Evolutionary conservation across 2,888 invertebrate genomes (phyloP).

Genomic region (Mamestra brassicae): DNA sequence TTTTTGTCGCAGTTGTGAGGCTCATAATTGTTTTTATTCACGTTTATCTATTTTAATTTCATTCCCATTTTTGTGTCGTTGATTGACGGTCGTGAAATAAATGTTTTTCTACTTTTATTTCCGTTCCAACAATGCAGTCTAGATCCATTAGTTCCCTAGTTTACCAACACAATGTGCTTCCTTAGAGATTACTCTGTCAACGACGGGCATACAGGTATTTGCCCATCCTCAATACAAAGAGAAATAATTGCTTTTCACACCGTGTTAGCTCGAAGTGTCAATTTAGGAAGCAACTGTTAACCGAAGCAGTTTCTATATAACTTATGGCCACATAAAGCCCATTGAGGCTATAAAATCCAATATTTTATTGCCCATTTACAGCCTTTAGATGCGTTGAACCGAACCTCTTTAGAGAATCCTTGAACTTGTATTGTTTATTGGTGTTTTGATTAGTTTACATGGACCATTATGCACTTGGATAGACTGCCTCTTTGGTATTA

Average conservation of each 20-base stretch:
- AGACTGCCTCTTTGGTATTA: background rate
- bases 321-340: conserved; percentile 44
- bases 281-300: conserved; percentile 41
- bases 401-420: conserved; percentile 31
- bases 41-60: too few species aligned
- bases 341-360: conserved; percentile 53
- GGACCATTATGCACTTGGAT: background rate
- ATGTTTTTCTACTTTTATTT: too few species aligned
- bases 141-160: background rate
- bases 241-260: conserved; percentile 20
- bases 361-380: conserved; percentile 51
- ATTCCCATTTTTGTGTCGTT: too few species aligned
- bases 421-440: conserved; percentile 23
- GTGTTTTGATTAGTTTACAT: conserved; percentile 22
- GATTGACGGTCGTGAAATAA: too few species aligned
- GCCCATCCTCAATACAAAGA: background rate
- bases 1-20: too few species aligned
- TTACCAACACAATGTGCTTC: conserved; percentile 1
- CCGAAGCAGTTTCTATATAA: conserved; percentile 35
- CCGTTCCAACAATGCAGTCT: background rate
- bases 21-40: too few species aligned
- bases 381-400: conserved; percentile 16
- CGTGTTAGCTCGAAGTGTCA: conserved; percentile 34
- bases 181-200: conserved; percentile 3
- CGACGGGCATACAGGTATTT: conserved; percentile 6